Conservation (phyloP, 2,113 vertebrate genomes). For the Numida meleagris region DNA sequence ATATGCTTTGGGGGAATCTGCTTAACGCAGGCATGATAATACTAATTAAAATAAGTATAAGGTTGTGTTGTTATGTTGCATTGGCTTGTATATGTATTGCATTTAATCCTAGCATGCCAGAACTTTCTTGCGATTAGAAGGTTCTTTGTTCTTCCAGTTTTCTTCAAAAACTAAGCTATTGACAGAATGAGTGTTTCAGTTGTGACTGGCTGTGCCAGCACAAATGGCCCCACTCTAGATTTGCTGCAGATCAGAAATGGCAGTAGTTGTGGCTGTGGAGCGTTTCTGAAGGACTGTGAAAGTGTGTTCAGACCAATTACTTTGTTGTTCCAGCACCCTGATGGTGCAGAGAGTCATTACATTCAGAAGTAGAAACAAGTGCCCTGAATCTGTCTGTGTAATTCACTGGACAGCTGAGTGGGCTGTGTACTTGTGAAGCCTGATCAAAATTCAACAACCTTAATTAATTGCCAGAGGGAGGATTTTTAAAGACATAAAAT, state of each 20-base stretch:
- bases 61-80: background rate
- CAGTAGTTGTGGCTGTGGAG: background rate
- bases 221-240: background rate
- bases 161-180: background rate
- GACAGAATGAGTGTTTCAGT: background rate
- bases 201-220: background rate
- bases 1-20: background rate
- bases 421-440: background rate
- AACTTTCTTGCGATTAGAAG: background rate
- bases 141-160: background rate
- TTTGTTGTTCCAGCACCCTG: constrained; percentile 3
- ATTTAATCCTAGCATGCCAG: background rate
- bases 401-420: background rate
- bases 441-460: background rate
- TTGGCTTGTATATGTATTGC: background rate
- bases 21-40: background rate
- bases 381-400: background rate
- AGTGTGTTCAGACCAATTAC: background rate
- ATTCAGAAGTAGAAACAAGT: background rate
- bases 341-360: background rate
- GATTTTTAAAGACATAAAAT: background rate
- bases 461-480: background rate
- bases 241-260: constrained; percentile 15
- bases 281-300: constrained; percentile 5
- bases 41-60: background rate